phyloP scores from a whole-genome alignment of 2,113 vertebrate species.

The Sinocyclocheilus grahami region DNA sequence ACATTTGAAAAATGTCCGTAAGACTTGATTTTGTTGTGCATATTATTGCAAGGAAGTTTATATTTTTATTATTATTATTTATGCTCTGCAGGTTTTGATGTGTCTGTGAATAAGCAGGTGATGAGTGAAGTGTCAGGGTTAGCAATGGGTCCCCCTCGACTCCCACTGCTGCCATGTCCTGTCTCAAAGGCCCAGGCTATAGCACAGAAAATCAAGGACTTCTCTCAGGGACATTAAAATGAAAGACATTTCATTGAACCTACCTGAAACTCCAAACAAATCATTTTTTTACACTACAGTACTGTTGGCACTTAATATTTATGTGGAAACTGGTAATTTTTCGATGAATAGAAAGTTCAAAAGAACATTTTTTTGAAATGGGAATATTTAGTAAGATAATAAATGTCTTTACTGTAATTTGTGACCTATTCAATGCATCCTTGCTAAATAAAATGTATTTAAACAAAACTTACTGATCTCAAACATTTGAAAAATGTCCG shows the following conservation, averaged over 20 bases:
- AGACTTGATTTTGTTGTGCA: not conserved
- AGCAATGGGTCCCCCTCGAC: constrained; percentile 88
- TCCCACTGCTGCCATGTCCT: constrained; percentile 78
- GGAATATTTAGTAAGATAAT: not conserved
- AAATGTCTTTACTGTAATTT: not conserved
- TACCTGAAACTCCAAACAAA: not conserved
- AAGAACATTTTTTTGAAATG: not conserved
- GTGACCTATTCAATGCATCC: not conserved
- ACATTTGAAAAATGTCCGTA: not conserved
- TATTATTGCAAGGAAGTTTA: not conserved
- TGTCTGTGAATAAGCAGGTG: constrained; percentile 89
- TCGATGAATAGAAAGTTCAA: not conserved
- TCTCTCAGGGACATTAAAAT: constrained; percentile 57
- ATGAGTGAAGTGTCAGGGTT: constrained; percentile 87
- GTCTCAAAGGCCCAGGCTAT: constrained; percentile 62
- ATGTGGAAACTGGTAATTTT: not conserved
- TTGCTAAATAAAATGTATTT: not conserved
- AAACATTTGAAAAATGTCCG: not conserved
- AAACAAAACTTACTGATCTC: not conserved
- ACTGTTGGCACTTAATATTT: not conserved
- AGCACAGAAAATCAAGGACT: constrained; percentile 72
- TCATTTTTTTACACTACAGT: not conserved
- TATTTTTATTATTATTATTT: constrained; percentile 38
- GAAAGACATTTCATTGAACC: not conserved
- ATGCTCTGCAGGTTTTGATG: constrained; percentile 81